These are phyloP conservation scores for Phoebastria nigripes DNA, from an alignment of 2,797 vertebrate genomes.

Conservation along the genomic window DNA sequence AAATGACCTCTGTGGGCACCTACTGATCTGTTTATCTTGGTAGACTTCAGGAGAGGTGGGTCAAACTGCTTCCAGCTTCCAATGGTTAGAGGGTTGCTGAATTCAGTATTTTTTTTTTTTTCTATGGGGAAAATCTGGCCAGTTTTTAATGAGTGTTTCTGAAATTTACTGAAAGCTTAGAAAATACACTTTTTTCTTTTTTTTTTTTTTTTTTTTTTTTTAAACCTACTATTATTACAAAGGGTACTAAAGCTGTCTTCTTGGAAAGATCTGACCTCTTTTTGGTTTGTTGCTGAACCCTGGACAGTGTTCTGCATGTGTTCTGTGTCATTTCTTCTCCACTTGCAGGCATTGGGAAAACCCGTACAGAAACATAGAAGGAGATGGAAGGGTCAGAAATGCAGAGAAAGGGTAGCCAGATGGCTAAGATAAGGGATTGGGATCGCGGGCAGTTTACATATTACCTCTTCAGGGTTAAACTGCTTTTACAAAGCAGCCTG, in stretches of 20 bases:
- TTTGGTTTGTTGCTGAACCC: not conserved
- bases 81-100: not conserved
- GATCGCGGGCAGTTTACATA: not conserved
- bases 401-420: not conserved
- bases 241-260: not conserved
- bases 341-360: not conserved
- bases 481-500: not conserved
- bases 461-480: not conserved
- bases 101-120: not conserved
- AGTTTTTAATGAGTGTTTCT: not conserved
- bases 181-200: not conserved
- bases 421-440: not conserved
- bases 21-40: slow-evolving; percentile 7
- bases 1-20: not conserved
- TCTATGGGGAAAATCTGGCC: not conserved
- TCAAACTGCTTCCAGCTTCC: not conserved
- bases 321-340: not conserved
- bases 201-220: not conserved
- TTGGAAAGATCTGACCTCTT: not conserved
- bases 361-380: not conserved
- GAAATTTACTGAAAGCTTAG: not conserved
- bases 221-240: not conserved
- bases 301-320: not conserved
- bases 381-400: not conserved
- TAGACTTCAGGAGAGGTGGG: not conserved